phyloP scores from a whole-genome alignment of 2,888 invertebrate genomes.

The Ormyrus rosae region DNA sequence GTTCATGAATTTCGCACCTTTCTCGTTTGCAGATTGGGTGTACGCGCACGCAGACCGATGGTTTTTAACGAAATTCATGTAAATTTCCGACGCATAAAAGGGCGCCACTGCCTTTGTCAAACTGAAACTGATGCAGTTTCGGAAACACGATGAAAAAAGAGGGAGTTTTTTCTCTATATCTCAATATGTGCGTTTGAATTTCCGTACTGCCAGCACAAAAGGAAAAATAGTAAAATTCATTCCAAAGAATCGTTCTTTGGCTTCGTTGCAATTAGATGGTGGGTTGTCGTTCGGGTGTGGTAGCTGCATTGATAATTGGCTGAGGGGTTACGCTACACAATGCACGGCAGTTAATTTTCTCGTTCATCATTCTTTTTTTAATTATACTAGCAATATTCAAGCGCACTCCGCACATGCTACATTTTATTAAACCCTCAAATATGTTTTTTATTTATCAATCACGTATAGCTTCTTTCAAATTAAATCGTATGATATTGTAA shows the following conservation, averaged over 20 bases:
- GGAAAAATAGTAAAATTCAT: conserved; percentile 13
- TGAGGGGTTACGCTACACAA: conserved; percentile 19
- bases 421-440: no score
- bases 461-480: no score
- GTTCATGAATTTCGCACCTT: conserved; percentile 40
- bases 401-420: no score
- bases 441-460: no score
- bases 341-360: conserved; percentile 14
- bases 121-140: conserved; percentile 49
- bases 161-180: not conserved
- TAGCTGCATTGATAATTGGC: conserved; percentile 29
- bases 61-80: conserved; percentile 43
- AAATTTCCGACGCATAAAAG: conserved; percentile 24
- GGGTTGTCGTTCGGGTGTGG: conserved; percentile 17
- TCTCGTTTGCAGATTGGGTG: not conserved
- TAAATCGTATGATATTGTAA: no score
- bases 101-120: conserved; percentile 25
- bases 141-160: conserved; percentile 24
- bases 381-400: no score
- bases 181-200: conserved; percentile 1
- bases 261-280: conserved; percentile 62
- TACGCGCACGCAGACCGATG: not conserved
- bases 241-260: conserved; percentile 59
- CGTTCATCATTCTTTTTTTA: conserved; percentile 9
- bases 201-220: conserved; percentile 4